Evolutionary conservation across 2,888 invertebrate genomes (phyloP).

Genomic region (Coenonympha arcania): DNA sequence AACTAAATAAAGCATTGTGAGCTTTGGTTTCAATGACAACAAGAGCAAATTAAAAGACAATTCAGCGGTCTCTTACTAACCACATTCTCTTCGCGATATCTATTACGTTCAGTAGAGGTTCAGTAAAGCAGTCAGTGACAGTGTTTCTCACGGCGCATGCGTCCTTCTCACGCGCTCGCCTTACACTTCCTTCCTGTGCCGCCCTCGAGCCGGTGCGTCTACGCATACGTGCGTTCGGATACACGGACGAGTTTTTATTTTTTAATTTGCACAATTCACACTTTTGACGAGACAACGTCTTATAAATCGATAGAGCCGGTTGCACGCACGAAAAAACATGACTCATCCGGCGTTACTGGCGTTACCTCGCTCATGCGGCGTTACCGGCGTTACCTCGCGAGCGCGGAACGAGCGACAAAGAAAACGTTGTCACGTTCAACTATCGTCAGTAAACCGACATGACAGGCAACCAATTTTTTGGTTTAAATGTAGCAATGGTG

Average conservation of each 20-base stretch:
- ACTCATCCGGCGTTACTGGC: too few relatives aligned
- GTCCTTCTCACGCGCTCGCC: conserved; percentile 67
- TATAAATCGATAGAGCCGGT: too few relatives aligned
- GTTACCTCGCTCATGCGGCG: too few relatives aligned
- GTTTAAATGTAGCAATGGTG: too few relatives aligned
- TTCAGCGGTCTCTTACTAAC: conserved; percentile 7
- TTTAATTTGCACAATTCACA: background rate
- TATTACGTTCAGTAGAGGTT: conserved; percentile 29
- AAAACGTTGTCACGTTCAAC: too few relatives aligned
- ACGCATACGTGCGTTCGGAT: conserved; percentile 43
- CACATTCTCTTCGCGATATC: conserved; percentile 6
- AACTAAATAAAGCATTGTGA: background rate
- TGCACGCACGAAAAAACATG: too few relatives aligned
- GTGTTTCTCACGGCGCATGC: conserved; percentile 58
- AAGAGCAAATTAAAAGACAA: conserved; percentile 1
- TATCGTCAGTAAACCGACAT: too few relatives aligned
- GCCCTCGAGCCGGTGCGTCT: conserved; percentile 32
- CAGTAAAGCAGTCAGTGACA: conserved; percentile 31
- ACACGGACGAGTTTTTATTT: conserved; percentile 20
- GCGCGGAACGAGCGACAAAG: too few relatives aligned
- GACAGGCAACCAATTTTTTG: too few relatives aligned
- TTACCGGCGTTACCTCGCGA: too few relatives aligned
- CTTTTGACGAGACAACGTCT: too few relatives aligned
- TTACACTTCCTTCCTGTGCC: conserved; percentile 71
- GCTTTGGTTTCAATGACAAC: conserved; percentile 13